Base-by-base conservation (phyloP, 2,888 invertebrate species). In the Parelbella ahira region DNA sequence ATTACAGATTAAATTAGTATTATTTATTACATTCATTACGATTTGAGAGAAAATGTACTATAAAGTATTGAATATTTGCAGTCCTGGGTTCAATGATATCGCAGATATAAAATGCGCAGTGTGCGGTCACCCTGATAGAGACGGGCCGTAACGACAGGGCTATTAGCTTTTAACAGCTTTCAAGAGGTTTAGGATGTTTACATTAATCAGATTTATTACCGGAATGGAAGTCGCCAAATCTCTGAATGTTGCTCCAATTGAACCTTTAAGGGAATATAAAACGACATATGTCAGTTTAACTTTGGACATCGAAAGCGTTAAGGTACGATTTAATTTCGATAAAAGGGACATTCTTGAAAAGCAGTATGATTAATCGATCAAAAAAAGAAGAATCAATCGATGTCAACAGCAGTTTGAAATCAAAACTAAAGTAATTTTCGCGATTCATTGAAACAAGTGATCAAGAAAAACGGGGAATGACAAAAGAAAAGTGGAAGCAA, bases 401-500 rank as follows among this genome's bases (percentile, higher is more conserved):
- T 30, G 5, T 7, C 7, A 7, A n/a, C 20, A n/a, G n/a, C 19
- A 25, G 12, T n/a, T n/a, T 10, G 21, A 21, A 36, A 25, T 36
- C 12, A 19, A 19, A 19, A 19, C 24, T 13, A 24, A 21, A 25
- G 20, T 18, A 6, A 5, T 20, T 24, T 7, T 11, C 23, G 7
- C 33, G 5, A 29, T 23, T 42, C 15, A 36, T 43, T 43, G n/a
- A 15, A 29, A 29, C 4, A 9, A 21, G 13, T 33, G 43, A 49
- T 45, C 48, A 54, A 72, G 74, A 74, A 72, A 73, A 73, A 76
- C 75, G 69, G 49, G 45, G 48, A 46, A 53, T 53, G 60, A 75
- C 71, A 77, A 79, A 74, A 72, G 74, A 68, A 74, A 78, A 76
- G 68, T 69, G 68, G 63, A 56, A 67, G 75, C 67, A 80, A 81